Conservation (phyloP, 2,888 invertebrate species). For the Tryphoninae sp. region DNA sequence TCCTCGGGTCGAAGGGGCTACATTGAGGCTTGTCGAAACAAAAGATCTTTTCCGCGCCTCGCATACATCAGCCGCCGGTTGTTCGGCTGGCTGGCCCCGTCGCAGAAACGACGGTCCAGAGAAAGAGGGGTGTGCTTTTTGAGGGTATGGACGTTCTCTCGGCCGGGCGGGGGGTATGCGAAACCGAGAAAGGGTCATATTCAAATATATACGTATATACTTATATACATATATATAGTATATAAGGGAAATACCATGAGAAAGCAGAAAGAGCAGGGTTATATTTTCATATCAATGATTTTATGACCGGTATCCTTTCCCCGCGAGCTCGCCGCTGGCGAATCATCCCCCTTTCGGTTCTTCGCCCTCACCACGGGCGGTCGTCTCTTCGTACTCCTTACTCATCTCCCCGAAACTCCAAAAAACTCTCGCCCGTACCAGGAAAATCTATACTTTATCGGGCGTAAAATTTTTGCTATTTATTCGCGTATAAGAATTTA, state of each 20-base stretch:
- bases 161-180: constrained; percentile 5
- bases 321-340: constrained; percentile 56
- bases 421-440: constrained; percentile 68
- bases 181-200: constrained; percentile 51
- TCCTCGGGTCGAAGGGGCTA: constrained; percentile 49
- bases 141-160: constrained; percentile 32
- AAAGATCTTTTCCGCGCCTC: constrained; percentile 69
- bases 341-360: constrained; percentile 56
- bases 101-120: constrained; percentile 65
- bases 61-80: constrained; percentile 67
- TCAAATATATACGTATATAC: background rate
- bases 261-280: constrained; percentile 65
- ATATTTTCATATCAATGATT: constrained; percentile 82
- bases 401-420: constrained; percentile 17
- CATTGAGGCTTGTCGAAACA: constrained; percentile 69
- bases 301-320: constrained; percentile 76
- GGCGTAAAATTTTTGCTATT: constrained; percentile 82
- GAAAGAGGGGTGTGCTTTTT: constrained; percentile 32
- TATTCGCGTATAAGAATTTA: constrained; percentile 82
- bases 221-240: background rate
- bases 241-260: constrained; percentile 19
- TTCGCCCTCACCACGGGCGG: constrained; percentile 66
- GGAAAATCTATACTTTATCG: constrained; percentile 81
- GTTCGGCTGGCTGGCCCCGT: constrained; percentile 72
- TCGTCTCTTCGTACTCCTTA: constrained; percentile 34